Evolutionary conservation across 92 coral and sea anemone genomes (phyloP).

Genomic region (Paragorgia papillata): DNA sequence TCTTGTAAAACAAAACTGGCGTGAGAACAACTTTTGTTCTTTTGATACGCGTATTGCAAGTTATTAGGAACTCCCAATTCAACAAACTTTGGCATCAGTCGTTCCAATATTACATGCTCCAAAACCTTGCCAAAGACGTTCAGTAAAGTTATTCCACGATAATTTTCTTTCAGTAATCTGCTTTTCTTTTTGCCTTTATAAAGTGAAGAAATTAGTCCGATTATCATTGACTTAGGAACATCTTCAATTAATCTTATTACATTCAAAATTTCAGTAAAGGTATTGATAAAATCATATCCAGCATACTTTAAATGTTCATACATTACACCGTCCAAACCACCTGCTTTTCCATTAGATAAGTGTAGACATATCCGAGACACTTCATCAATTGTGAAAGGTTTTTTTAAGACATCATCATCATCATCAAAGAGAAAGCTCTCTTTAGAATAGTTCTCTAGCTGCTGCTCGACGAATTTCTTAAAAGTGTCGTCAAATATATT

Average conservation of each 20-base stretch:
- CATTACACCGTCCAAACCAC: background rate
- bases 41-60: constrained; percentile 9
- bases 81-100: background rate
- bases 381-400: background rate
- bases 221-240: background rate
- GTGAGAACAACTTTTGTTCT: background rate
- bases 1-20: constrained; percentile 5
- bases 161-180: background rate
- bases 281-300: background rate
- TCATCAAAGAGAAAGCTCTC: background rate
- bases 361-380: background rate
- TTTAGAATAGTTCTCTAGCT: background rate
- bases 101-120: background rate
- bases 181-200: background rate
- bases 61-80: background rate
- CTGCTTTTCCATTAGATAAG: constrained; percentile 11
- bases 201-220: background rate
- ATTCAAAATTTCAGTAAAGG: background rate
- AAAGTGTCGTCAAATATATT: background rate
- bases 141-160: constrained; percentile 8
- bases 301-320: constrained; percentile 17
- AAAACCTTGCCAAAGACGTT: constrained; percentile 10
- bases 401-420: background rate
- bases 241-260: background rate
- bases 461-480: background rate